Percentiles rank a stretch among this genome's conserved stretches.
Evolutionary conservation across 2,113 vertebrate species (phyloP).

Genomic region (Terrapene triunguis): DNA sequence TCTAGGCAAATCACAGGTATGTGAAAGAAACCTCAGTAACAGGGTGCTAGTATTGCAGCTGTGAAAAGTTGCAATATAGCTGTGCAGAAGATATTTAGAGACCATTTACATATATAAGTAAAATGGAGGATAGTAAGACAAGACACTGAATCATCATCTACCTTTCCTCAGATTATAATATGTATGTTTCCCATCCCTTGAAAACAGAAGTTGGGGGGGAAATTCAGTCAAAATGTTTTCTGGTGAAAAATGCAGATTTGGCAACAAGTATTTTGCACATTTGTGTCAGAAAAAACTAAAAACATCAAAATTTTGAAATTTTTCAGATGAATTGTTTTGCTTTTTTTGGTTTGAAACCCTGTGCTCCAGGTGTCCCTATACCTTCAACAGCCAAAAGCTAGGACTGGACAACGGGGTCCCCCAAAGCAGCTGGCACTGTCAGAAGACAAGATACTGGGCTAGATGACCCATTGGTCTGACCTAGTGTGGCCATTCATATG

Average conservation of each 20-base stretch:
- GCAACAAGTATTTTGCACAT: background rate
- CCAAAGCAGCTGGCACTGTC: background rate
- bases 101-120: background rate
- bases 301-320: background rate
- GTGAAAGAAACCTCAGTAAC: background rate
- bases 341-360: background rate
- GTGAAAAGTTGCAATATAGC: background rate
- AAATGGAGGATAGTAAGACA: background rate
- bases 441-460: background rate
- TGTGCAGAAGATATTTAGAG: rapidly evolving
- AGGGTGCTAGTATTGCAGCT: background rate
- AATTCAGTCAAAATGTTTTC: background rate
- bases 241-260: background rate
- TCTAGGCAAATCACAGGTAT: background rate
- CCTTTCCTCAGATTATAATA: background rate
- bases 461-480: too few species aligned
- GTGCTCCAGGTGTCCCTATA: background rate
- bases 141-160: rapidly evolving
- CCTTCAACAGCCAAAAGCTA: background rate
- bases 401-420: background rate
- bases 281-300: background rate
- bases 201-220: background rate
- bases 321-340: background rate
- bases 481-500: too few species aligned
- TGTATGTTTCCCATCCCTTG: background rate